Evolutionary conservation across 1,140 invertebrate species (phyloP).

Genomic region (Paralvinella palmiformis): DNA sequence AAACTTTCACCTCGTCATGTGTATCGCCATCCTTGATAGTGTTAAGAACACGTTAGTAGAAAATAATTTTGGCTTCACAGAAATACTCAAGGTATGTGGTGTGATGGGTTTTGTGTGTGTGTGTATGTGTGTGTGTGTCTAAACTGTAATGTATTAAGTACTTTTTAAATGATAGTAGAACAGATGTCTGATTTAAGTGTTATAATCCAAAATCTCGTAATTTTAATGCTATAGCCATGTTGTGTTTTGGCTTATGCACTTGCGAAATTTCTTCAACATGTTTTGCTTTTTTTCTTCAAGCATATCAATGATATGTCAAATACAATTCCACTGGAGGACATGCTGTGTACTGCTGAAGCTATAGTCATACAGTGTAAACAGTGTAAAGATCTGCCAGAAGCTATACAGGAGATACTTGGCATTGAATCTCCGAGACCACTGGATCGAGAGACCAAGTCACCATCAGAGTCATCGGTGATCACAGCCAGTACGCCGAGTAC

Average conservation of each 20-base stretch:
- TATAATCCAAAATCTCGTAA: not conserved
- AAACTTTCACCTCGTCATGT: slow-evolving; percentile 89
- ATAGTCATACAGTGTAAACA: too few species aligned
- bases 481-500: too few species aligned
- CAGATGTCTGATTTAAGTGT: slow-evolving; percentile 10
- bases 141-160: slow-evolving; percentile 16
- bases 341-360: slow-evolving; percentile 77
- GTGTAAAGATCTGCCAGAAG: too few species aligned
- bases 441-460: too few species aligned
- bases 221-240: slow-evolving; percentile 20
- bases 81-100: slow-evolving; percentile 79
- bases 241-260: slow-evolving; percentile 20
- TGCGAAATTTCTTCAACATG: not conserved
- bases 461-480: too few species aligned
- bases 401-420: too few species aligned
- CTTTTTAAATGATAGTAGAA: slow-evolving; percentile 11
- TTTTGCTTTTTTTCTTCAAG: slow-evolving; percentile 55
- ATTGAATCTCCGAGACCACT: too few species aligned
- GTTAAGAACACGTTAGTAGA: slow-evolving; percentile 81
- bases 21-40: slow-evolving; percentile 81
- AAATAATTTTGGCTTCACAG: slow-evolving; percentile 87
- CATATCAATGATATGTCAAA: slow-evolving; percentile 89
- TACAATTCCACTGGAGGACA: slow-evolving; percentile 71
- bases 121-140: not conserved
- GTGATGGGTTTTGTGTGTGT: not conserved